phyloP scores from a whole-genome alignment of 2,797 vertebrate genomes.

The Muraenolepis orangiensis region DNA sequence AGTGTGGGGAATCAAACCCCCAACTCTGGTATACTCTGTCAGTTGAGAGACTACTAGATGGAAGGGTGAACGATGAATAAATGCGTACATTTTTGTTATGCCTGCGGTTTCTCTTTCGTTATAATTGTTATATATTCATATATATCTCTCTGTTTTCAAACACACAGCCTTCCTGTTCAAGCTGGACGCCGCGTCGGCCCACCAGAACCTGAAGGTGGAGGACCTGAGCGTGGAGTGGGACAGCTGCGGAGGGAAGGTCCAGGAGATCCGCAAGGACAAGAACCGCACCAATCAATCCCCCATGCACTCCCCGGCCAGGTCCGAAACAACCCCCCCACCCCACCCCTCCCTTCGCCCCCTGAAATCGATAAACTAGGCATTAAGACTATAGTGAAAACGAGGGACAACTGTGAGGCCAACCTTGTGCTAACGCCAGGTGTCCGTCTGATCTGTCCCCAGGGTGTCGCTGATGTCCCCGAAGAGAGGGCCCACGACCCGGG shows the following conservation, averaged over 20 bases:
- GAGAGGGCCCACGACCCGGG: conserved; percentile 79
- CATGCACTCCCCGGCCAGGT: conserved; percentile 93
- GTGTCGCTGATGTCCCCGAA: conserved; percentile 87
- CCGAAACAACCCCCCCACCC: conserved; percentile 3
- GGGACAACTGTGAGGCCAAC: not conserved
- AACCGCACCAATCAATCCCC: conserved; percentile 84
- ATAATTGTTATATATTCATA: not conserved
- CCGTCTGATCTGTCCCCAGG: conserved; percentile 59
- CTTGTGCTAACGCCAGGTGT: not conserved
- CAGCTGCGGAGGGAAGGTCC: conserved; percentile 87
- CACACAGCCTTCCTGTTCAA: conserved; percentile 86
- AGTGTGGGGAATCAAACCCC: not conserved
- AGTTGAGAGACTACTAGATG: not conserved
- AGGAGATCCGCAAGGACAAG: conserved; percentile 93
- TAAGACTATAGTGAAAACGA: not conserved
- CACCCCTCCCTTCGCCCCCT: not conserved
- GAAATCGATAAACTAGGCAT: not conserved
- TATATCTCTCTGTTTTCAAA: not conserved
- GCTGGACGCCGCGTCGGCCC: conserved; percentile 83
- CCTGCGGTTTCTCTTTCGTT: not conserved
- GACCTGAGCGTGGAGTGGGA: conserved; percentile 94
- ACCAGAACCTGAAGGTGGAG: conserved; percentile 94
- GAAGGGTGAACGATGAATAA: too few species aligned
- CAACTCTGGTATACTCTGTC: too few species aligned
- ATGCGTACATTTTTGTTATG: not conserved